Evolutionary conservation across 2,113 vertebrate species (phyloP), one percentile per base, ranked within the genome.

Genomic region (Anolis carolinensis): DNA sequence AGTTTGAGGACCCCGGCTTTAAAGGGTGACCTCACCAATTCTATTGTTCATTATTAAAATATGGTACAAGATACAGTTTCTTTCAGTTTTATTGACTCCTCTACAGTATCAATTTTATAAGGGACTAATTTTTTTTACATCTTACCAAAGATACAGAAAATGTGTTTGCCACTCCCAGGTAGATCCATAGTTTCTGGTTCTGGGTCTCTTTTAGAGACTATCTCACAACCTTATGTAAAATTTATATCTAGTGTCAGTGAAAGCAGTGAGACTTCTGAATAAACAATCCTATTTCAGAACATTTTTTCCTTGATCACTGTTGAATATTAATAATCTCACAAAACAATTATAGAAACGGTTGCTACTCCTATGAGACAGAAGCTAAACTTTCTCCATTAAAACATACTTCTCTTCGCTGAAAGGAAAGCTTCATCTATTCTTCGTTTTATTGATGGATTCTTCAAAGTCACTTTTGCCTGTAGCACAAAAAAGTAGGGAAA

Each of bases 401-500:
- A 97, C 96, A 91, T 96, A 99, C 98, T 96, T 97, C 97, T 97
- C 92, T 96, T 98, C 25, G 94, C 94, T 86, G 82, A 89, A 82
- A 91, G 86, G 88, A 97, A 97, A 1, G 98, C 97, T 85, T 98
- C 97, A 85, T 99, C 97, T 86, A 99, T 95, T 96, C 93, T 97
- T 93, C 97, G 94, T 92, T 96, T 97, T 94, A 99, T 94, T 27
- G 96, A 97, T 72, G 97, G 97, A 93, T 96, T 98, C 95, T 98
- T 99, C 96, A 99, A 95, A 92, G 94, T 96, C 62, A 97, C 96
- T 95, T 98, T 99, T 79, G 98, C 99, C 99, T 99, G 94, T 77
- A 90, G 76, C 44, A 84, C 78, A 89, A 90, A 91, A 65, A 90
- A 0, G 39, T 44, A 44, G 89, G 71, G 89, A 90, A 59, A 91